phyloP scores from a whole-genome alignment of 2,797 vertebrate species.

The Esox lucius region DNA sequence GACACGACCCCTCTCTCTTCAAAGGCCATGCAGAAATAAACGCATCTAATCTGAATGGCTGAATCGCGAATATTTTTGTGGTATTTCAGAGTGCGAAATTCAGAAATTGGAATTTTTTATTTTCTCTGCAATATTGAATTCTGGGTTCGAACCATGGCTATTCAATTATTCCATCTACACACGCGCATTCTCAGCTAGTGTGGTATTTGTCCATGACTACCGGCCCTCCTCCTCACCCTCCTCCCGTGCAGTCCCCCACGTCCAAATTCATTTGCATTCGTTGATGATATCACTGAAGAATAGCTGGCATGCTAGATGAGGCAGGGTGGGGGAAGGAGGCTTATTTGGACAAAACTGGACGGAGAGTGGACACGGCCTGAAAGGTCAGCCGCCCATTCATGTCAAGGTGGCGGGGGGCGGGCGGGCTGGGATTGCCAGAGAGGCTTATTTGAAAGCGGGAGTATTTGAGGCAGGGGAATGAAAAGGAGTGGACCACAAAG shows the following conservation, averaged over 20 bases:
- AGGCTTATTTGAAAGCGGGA: constrained; percentile 73
- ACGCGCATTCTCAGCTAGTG: constrained; percentile 64
- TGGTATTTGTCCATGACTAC: constrained; percentile 68
- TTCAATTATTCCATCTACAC: constrained; percentile 68
- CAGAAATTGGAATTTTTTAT: constrained; percentile 60
- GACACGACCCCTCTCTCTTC: constrained; percentile 80
- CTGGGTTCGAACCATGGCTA: constrained; percentile 48
- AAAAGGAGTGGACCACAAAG: constrained; percentile 77
- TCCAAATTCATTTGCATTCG: constrained; percentile 78
- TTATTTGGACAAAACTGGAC: constrained; percentile 74
- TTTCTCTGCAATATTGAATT: constrained; percentile 63
- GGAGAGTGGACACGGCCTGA: constrained; percentile 76
- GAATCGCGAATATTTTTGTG: constrained; percentile 63
- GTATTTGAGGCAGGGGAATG: constrained; percentile 70
- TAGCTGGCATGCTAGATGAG: constrained; percentile 69
- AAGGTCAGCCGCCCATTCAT: constrained; percentile 75
- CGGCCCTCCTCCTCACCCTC: constrained; percentile 30
- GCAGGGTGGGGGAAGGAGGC: constrained; percentile 51
- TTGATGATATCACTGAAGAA: constrained; percentile 80
- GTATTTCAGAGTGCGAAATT: constrained; percentile 64
- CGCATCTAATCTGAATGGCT: constrained; percentile 74
- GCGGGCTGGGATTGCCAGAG: constrained; percentile 64
- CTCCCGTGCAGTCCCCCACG: constrained; percentile 38
- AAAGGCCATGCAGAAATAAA: constrained; percentile 78
- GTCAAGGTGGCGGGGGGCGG: constrained; percentile 69